phyloP scores from a whole-genome alignment of 2,888 invertebrate species.

The Blera fallax region DNA sequence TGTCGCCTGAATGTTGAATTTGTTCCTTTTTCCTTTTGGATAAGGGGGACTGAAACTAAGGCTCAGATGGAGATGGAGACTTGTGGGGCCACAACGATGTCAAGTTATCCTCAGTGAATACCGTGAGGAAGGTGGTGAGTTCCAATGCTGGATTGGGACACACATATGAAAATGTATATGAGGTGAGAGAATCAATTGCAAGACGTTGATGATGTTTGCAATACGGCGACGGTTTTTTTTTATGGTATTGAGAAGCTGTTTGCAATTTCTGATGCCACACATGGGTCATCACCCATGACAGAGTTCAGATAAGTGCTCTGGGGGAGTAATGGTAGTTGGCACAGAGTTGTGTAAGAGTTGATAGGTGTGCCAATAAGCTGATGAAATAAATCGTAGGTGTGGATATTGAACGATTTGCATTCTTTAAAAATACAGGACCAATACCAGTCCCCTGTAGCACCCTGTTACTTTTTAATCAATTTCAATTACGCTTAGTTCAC shows the following conservation, averaged over 20 bases:
- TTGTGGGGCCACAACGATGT: conserved; percentile 46
- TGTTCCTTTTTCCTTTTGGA: conserved; percentile 59
- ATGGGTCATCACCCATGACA: conserved; percentile 66
- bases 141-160: conserved; percentile 34
- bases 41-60: conserved; percentile 1
- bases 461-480: background rate
- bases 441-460: background rate
- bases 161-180: conserved; percentile 5
- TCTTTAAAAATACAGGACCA: background rate
- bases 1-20: conserved; percentile 79
- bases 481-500: background rate
- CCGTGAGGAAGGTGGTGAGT: background rate
- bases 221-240: conserved; percentile 52
- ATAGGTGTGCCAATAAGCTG: background rate
- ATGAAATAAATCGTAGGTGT: too few species aligned
- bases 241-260: conserved; percentile 56
- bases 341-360: background rate
- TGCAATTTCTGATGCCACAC: conserved; percentile 53
- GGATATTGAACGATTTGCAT: background rate
- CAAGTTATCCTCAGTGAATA: conserved; percentile 25
- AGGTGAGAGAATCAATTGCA: conserved; percentile 58
- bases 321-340: background rate
- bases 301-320: background rate
- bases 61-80: background rate
- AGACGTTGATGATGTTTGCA: conserved; percentile 31